A percentile compares a stretch with the other conserved stretches of the same genome.
These are phyloP conservation scores for Cryptocephalus primarius DNA, from an alignment of 2,888 invertebrate species.

Conservation along the genomic window DNA sequence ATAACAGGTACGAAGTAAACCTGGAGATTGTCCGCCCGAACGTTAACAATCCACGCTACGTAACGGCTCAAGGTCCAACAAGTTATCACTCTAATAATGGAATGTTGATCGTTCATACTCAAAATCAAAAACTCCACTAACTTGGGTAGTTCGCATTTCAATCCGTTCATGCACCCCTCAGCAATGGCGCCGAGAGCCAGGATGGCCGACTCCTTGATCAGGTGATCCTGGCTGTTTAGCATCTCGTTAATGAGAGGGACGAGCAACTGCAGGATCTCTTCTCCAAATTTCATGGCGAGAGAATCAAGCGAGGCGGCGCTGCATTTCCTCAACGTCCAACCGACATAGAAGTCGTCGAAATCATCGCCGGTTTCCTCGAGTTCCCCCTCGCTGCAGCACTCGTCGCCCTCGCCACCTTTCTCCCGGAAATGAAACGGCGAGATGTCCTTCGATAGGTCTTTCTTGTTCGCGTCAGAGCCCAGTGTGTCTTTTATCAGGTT, in stretches of 20 bases:
- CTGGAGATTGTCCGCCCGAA: constrained; percentile 38
- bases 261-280: constrained; percentile 83
- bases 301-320: constrained; percentile 97
- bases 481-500: constrained; percentile 86
- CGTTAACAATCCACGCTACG: constrained; percentile 61
- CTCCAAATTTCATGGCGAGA: constrained; percentile 90
- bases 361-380: constrained; percentile 21
- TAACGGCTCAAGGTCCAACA: constrained; percentile 71
- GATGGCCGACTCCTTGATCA: constrained; percentile 90
- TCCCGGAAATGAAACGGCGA: constrained; percentile 90
- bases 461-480: constrained; percentile 92
- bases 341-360: constrained; percentile 34
- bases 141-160: constrained; percentile 57
- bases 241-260: constrained; percentile 94
- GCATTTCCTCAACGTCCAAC: constrained; percentile 96
- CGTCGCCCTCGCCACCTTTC: constrained; percentile 37
- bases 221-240: constrained; percentile 87
- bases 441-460: constrained; percentile 93
- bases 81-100: constrained; percentile 62
- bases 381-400: constrained; percentile 47
- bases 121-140: constrained; percentile 56
- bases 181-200: constrained; percentile 62
- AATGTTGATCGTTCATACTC: constrained; percentile 55
- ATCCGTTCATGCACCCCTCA: constrained; percentile 51
- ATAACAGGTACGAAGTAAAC: constrained; percentile 58